These are phyloP conservation scores for Falco cherrug DNA, from an alignment of 2,797 vertebrate genomes.

Conservation along the genomic window DNA sequence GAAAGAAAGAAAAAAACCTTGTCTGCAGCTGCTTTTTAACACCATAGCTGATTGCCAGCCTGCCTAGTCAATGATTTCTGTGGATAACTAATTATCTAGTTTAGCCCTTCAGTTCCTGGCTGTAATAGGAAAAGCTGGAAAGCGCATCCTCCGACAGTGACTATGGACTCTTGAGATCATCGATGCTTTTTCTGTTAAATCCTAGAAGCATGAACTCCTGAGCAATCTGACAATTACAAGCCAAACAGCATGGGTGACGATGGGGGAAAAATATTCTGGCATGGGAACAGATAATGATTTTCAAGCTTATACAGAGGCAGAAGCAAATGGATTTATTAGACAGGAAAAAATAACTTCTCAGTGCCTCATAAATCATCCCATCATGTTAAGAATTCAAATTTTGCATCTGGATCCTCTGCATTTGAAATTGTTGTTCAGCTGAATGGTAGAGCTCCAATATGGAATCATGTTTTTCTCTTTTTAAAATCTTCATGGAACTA, in stretches of 20 bases:
- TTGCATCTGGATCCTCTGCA: neutral
- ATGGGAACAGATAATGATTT: neutral
- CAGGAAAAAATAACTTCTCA: neutral
- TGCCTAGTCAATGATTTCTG: neutral
- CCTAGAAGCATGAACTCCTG: neutral
- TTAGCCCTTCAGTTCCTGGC: neutral
- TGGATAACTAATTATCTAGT: neutral
- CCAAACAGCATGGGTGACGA: accelerated
- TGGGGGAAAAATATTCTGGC: neutral
- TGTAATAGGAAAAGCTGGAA: neutral
- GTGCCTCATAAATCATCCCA: neutral
- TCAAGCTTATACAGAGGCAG: neutral
- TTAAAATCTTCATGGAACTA: neutral
- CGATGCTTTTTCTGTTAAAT: neutral
- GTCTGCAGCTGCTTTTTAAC: neutral
- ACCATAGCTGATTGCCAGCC: neutral
- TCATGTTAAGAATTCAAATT: conserved; percentile 6
- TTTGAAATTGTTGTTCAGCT: neutral
- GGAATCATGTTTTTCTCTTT: neutral
- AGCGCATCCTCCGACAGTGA: neutral
- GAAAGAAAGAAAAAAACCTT: neutral
- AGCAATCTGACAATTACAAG: neutral
- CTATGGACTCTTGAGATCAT: neutral
- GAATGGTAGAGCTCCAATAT: neutral
- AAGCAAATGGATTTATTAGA: neutral